Evolutionary conservation across 2,113 vertebrate species (phyloP).

Genomic region (Pampusana beccarii): DNA sequence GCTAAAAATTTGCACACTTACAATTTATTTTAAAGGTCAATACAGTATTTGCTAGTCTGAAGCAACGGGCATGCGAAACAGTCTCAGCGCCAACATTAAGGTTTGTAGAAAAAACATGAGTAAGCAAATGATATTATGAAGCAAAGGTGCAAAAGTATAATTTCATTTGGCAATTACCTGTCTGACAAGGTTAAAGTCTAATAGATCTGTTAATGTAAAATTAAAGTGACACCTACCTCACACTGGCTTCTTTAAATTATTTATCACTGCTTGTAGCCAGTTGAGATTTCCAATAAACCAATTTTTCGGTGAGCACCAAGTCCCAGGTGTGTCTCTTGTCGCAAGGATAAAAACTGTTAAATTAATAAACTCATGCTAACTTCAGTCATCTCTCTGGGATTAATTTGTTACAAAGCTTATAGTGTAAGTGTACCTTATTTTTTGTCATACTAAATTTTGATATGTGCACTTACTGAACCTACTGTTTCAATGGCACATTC

Average conservation of each 20-base stretch:
- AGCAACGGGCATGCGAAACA: not conserved
- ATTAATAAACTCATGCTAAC: not conserved
- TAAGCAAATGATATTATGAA: not conserved
- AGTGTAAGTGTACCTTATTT: not conserved
- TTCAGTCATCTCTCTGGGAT: not conserved
- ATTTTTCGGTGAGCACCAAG: not conserved
- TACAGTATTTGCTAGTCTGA: not conserved
- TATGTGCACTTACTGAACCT: not conserved
- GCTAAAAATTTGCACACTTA: not conserved
- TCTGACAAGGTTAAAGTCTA: conserved; percentile 32
- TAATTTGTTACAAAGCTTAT: not conserved
- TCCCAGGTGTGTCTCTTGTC: not conserved
- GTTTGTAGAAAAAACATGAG: not conserved
- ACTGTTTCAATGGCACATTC: not conserved
- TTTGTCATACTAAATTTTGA: not conserved
- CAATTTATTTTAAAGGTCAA: not conserved
- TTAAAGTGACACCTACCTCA: conserved; percentile 8
- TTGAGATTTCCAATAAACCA: conserved; percentile 17
- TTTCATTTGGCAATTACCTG: conserved; percentile 33
- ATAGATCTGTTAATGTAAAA: conserved; percentile 31
- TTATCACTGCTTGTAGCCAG: not conserved
- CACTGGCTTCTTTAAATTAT: conserved; percentile 13
- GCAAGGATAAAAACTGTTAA: not conserved
- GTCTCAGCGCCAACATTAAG: not conserved
- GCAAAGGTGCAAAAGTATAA: not conserved